Conservation (phyloP, 53 echinoderm and acorn worm species). For the Crossaster papposus region DNA sequence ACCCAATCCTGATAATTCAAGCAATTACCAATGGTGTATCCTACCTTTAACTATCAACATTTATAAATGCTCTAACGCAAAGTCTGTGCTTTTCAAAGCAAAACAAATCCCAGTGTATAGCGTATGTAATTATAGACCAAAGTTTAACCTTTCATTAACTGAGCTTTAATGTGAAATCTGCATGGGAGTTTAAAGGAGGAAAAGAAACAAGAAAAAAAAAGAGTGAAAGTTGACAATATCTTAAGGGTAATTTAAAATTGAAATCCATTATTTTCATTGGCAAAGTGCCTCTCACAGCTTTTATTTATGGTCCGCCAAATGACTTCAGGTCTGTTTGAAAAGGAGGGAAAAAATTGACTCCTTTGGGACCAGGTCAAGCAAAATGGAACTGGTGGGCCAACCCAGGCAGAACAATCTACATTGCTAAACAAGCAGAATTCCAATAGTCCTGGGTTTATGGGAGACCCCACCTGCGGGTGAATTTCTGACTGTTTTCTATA, state of each 20-base stretch:
- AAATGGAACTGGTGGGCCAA: constrained; percentile 17
- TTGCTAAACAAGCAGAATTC: constrained; percentile 24
- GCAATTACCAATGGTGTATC: no score
- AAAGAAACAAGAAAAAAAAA: neutral
- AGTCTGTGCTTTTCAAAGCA: no score
- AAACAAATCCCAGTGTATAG: no score
- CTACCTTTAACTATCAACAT: no score
- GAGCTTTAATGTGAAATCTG: no score
- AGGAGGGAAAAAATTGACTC: neutral
- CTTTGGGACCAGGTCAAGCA: constrained; percentile 37
- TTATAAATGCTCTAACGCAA: no score
- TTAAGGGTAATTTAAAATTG: neutral
- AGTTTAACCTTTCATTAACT: no score
- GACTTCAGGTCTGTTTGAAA: constrained; percentile 15
- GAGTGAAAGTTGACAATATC: neutral
- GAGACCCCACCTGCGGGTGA: constrained; percentile 1
- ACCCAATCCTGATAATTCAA: no score
- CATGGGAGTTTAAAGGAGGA: no score
- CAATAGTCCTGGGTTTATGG: constrained; percentile 13
- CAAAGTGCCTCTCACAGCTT: neutral
- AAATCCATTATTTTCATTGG: neutral
- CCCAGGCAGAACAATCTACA: constrained; percentile 50
- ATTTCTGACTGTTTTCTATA: neutral
- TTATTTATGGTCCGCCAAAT: neutral
- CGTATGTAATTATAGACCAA: no score